Conservation (phyloP, 2,797 vertebrate species). For the Sebastes itinus region DNA sequence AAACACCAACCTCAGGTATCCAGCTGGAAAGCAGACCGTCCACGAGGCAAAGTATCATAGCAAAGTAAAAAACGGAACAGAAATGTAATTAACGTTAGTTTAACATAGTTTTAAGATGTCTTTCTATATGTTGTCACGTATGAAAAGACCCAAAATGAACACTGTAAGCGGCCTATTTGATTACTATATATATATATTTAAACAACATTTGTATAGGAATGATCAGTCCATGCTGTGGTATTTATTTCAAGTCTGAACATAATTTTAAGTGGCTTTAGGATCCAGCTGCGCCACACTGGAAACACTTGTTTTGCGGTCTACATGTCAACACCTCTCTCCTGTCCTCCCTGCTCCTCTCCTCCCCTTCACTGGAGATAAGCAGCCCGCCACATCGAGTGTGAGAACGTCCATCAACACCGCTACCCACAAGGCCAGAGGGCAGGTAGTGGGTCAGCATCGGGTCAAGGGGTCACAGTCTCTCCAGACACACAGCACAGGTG, state of each 20-base stretch:
- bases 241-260: neutral
- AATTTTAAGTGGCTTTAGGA: neutral
- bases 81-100: too few relatives aligned
- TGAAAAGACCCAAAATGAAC: too few relatives aligned
- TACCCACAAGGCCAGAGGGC: slow-evolving; percentile 62
- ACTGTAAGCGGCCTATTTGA: too few relatives aligned
- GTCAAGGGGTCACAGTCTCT: slow-evolving; percentile 43
- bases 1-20: too few relatives aligned
- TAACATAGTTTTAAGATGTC: too few relatives aligned
- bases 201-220: too few relatives aligned
- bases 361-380: slow-evolving; percentile 41
- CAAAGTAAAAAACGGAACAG: accelerated
- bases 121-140: too few relatives aligned
- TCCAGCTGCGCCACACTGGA: neutral
- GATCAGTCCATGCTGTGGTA: neutral
- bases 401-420: slow-evolving; percentile 68
- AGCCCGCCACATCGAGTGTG: slow-evolving; percentile 55
- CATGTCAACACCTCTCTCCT: slow-evolving; percentile 24
- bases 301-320: neutral
- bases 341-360: slow-evolving; percentile 2
- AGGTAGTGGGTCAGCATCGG: slow-evolving; percentile 45
- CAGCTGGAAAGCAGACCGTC: too few relatives aligned
- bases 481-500: slow-evolving; percentile 58
- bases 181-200: too few relatives aligned
- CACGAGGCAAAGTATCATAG: too few relatives aligned